phyloP scores from a whole-genome alignment of 1,140 invertebrate species.

The Leptinotarsa lineolata region DNA sequence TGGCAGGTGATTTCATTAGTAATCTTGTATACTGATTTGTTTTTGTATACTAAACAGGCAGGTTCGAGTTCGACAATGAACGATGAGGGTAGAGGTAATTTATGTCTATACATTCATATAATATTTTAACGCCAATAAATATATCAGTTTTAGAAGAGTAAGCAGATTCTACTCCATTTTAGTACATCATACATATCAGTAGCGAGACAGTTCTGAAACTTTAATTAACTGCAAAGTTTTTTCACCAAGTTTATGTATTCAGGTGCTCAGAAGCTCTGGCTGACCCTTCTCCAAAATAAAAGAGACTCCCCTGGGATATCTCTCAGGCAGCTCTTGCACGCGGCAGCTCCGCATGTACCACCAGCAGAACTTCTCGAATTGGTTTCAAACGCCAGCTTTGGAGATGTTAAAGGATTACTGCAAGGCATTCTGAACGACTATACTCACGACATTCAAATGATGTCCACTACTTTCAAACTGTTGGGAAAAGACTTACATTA shows the following conservation, averaged over 20 bases:
- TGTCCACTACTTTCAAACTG: conserved; percentile 52
- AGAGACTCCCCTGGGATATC: conserved; percentile 40
- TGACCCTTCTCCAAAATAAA: conserved; percentile 54
- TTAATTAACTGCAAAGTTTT: background rate
- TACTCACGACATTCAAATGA: conserved; percentile 55
- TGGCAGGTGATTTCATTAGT: no score
- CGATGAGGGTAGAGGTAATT: no score
- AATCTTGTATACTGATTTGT: no score
- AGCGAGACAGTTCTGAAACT: no score
- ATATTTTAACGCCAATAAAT: no score
- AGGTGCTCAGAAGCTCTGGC: conserved; percentile 58
- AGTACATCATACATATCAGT: no score
- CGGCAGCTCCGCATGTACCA: conserved; percentile 61
- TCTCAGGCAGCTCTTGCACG: conserved; percentile 57
- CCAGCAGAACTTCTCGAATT: conserved; percentile 59
- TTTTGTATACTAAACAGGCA: no score
- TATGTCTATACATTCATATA: no score
- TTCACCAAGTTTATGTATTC: background rate
- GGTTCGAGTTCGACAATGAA: no score
- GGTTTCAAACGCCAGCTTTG: conserved; percentile 58
- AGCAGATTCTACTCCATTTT: no score
- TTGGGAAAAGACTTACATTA: conserved; percentile 56
- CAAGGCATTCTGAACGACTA: conserved; percentile 60
- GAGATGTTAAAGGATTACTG: conserved; percentile 59
- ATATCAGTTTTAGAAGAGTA: no score